These are phyloP conservation scores for Henricia sp. DNA, from an alignment of 53 echinoderm and acorn worm genomes.

Conservation along the genomic window DNA sequence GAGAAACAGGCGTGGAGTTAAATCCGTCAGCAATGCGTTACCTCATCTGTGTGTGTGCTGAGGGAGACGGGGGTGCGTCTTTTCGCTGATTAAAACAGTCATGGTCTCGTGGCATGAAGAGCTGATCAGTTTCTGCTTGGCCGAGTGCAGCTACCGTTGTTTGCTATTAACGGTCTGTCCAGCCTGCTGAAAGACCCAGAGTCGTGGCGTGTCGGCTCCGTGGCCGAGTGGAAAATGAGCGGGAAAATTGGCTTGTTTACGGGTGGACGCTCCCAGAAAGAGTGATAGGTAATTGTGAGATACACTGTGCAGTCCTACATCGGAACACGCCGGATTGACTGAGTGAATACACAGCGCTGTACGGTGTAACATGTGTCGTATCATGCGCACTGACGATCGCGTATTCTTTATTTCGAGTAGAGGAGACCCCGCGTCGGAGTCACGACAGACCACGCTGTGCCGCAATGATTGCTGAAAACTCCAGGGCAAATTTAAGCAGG, in stretches of 20 bases:
- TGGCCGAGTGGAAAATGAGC: slow-evolving; percentile 39
- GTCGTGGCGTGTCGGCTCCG: slow-evolving; percentile 12
- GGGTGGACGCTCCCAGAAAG: slow-evolving; percentile 6
- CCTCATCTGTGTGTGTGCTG: not conserved
- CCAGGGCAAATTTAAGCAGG: slow-evolving; percentile 37
- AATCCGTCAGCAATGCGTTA: slow-evolving; percentile 37
- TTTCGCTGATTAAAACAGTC: slow-evolving; percentile 10
- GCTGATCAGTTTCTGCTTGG: not conserved
- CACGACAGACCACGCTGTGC: not conserved
- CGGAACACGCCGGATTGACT: not conserved
- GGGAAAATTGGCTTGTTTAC: slow-evolving; percentile 61
- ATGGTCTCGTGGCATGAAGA: not conserved
- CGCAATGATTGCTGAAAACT: not conserved
- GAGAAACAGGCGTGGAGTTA: not conserved
- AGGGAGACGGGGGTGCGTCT: not conserved
- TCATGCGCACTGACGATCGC: not conserved
- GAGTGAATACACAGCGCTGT: too few species aligned
- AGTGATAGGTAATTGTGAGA: slow-evolving; percentile 34
- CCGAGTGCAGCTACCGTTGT: not conserved
- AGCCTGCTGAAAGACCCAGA: not conserved
- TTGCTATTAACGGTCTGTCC: not conserved
- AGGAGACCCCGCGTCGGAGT: not conserved
- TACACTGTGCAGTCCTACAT: not conserved
- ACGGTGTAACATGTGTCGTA: slow-evolving; percentile 20
- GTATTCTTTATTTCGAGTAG: too few species aligned